Evolutionary conservation across 2,797 vertebrate species (phyloP), one percentile per base, ranked within the genome.

Genomic region (Kryptopterus vitreolus): DNA sequence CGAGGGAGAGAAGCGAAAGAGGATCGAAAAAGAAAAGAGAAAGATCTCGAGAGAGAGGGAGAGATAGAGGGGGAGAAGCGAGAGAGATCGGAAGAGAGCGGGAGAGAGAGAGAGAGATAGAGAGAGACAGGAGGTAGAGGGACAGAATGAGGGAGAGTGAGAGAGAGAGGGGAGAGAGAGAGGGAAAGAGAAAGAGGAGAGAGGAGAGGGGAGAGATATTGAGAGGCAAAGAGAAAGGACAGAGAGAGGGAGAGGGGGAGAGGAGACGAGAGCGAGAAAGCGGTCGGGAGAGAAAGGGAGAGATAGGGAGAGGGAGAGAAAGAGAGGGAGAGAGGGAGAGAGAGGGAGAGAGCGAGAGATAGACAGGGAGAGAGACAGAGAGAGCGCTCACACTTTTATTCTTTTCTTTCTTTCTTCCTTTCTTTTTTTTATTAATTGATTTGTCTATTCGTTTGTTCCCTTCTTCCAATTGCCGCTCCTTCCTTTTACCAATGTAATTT

Each of bases 81-180:
- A 80, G n/a, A 79, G 33, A 31, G 18, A 77, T n/a, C n/a, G n/a
- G n/a, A 9, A 43, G 38, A 43, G 38, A 43, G 38, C 6, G 38
- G 10, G 38, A 43, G 38, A 43, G 38, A 43, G 38, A 9, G 38
- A 43, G n/a, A n/a, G 38, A 43, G 38, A 43, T 6, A 43, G 38
- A 57, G 38, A 43, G 38, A 43, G 38, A 65, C 35, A 52, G n/a
- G n/a, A n/a, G n/a, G n/a, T n/a, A 33, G 38, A 50, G 65, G 18
- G 22, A 53, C n/a, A n/a, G n/a, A n/a, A n/a, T n/a, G 26, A 65
- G 57, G 57, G 69, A 50, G 38, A 52, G 69, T 31, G 61, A 26
- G 61, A 63, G n/a, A 63, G 29, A 53, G 38, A 43, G 38, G n/a
- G n/a, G n/a, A n/a, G n/a, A 80, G 76, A 48, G 38, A 65, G 57